Evolutionary conservation across 2,888 invertebrate species (phyloP).

Genomic region (Autographa pulchrina): DNA sequence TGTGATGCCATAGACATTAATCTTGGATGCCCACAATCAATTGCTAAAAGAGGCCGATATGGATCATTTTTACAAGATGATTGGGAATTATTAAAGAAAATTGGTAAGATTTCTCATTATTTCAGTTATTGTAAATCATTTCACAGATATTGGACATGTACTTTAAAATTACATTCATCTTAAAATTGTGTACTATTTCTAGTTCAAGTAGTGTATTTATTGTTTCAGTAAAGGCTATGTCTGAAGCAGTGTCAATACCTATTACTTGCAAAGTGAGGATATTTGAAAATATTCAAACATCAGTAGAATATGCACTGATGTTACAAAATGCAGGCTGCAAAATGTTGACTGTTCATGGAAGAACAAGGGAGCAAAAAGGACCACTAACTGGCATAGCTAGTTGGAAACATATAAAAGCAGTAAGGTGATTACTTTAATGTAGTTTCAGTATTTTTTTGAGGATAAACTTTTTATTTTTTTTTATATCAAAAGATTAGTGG

Average conservation of each 20-base stretch:
- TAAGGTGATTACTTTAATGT: slow-evolving; percentile 90
- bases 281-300: slow-evolving; percentile 95
- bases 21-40: slow-evolving; percentile 99
- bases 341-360: slow-evolving; percentile 98
- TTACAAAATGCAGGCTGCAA: slow-evolving; percentile 97
- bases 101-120: slow-evolving; percentile 90
- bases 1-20: slow-evolving; percentile 99
- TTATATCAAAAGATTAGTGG: background rate
- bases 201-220: background rate
- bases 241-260: slow-evolving; percentile 93
- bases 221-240: slow-evolving; percentile 92
- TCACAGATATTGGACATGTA: background rate
- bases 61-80: slow-evolving; percentile 99
- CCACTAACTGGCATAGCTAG: slow-evolving; percentile 97
- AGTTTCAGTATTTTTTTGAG: too few relatives aligned
- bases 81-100: slow-evolving; percentile 95
- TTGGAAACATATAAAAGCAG: slow-evolving; percentile 97
- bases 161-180: background rate
- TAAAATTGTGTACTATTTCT: too few relatives aligned
- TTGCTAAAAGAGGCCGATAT: slow-evolving; percentile 98
- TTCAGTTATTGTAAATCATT: background rate
- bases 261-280: slow-evolving; percentile 99
- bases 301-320: slow-evolving; percentile 97
- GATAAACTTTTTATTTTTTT: too few relatives aligned
- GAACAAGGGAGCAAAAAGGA: slow-evolving; percentile 99